phyloP scores from a whole-genome alignment of 2,888 invertebrate genomes.

The Morpho deidamia region DNA sequence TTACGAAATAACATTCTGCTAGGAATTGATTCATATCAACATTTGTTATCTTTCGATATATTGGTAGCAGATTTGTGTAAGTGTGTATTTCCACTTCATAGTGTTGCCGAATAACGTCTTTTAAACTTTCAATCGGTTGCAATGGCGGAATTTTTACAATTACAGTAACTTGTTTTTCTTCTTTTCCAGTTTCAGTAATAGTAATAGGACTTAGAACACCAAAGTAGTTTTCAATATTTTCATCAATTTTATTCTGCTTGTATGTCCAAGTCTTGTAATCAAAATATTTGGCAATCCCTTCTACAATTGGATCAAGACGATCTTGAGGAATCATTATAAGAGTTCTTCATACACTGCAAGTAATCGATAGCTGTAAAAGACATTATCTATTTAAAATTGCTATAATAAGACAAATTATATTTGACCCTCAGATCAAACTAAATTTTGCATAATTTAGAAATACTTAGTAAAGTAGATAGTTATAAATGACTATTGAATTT shows the following conservation, averaged over 20 bases:
- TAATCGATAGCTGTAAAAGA: no score
- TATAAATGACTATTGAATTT: no score
- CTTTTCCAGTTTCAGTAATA: slow-evolving; percentile 12
- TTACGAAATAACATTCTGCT: slow-evolving; percentile 22
- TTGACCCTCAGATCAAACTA: no score
- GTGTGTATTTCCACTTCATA: slow-evolving; percentile 23
- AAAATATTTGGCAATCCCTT: slow-evolving; percentile 4
- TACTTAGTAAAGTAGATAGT: no score
- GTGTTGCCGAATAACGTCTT: slow-evolving; percentile 13
- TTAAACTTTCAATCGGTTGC: slow-evolving; percentile 8
- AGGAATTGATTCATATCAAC: slow-evolving; percentile 18
- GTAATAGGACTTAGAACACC: slow-evolving; percentile 21
- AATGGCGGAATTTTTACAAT: slow-evolving; percentile 23
- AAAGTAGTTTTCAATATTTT: slow-evolving; percentile 26
- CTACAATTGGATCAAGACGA: slow-evolving; percentile 4
- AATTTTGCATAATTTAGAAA: no score
- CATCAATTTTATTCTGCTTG: slow-evolving; percentile 5
- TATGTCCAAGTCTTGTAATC: slow-evolving; percentile 10
- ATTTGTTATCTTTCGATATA: slow-evolving; percentile 15
- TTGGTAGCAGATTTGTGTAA: slow-evolving; percentile 20
- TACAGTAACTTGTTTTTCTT: slow-evolving; percentile 8
- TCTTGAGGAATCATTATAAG: neutral
- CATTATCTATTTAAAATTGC: no score
- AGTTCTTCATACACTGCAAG: neutral
- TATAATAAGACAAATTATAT: no score